Base-by-base conservation (phyloP, 2,797 vertebrate species). In the Rhodeus uyekii region DNA sequence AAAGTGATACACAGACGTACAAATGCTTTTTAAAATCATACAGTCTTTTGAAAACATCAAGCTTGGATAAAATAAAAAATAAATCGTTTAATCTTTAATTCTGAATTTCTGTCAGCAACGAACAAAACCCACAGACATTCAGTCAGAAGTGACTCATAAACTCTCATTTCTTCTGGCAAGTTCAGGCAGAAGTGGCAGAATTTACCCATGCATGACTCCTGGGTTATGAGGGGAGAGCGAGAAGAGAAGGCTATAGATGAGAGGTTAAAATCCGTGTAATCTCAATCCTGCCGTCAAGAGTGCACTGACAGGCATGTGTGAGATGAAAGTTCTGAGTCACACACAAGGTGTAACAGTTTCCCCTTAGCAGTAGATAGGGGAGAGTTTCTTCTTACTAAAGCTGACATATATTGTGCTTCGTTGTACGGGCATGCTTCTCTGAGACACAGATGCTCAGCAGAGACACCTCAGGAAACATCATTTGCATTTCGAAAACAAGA, bases 241-340 rank as follows among this genome's bases (percentile, higher is more conserved):
- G 34, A 83, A 39, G 71, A 58, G 61, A 84, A 29, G 44, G 36
- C 55, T 60, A n/a, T 14, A 76, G 63, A 80, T 60, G 50, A 55
- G 46, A 58, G 69, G 50, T 67, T 86, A 74, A 80, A 83, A 71
- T 77, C 74, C 22, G 38, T 80, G 76, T 83, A 67, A 83, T 71
- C 63, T 55, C 71, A 80, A 68, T 76, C 19, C 38, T 77, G 53
- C 53, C 60, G 24, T 67, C 69, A 55, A 53, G 53, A 74, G 29
- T 48, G 27, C 64, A 8, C 24, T 60, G 77, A 79, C 65, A 79
- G 38, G 48, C 64, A 46, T 79, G 61, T 65, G 46, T 14, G 76
- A 79, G 76, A 53, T 64, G 76, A 79, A 72, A 75, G 80, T 27
- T 50, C 48, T 5, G 46, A 81, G 74, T 81, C 74, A 55, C 65